Evolutionary conservation across 2,113 vertebrate species (phyloP), one percentile per base, ranked within the genome.

Genomic region (Atractosteus spatula): DNA sequence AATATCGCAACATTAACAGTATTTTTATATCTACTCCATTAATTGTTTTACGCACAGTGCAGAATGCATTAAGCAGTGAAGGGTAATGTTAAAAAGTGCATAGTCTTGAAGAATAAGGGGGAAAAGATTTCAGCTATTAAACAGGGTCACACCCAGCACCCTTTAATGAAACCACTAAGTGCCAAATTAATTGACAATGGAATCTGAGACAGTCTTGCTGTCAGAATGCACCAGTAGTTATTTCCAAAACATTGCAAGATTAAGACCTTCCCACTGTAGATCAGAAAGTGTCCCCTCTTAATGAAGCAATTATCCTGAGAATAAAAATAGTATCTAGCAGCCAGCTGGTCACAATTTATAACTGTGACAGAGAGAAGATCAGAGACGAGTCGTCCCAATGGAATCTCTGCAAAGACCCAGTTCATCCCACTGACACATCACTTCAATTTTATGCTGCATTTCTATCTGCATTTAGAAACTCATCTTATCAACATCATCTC

Each of bases 281-380:
- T 71, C 55, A 71, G 17, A 61, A 71, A 44, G 16, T 29, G 42
- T 17, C 63, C 69, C 55, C 68, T 61, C 14, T 69, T 75, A 75
- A 75, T 66, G 69, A 71, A 75, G 62, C 70, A 75, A 75, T 75
- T 75, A 75, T 69, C 69, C 43, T 54, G 8, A 10, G 54, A 63
- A 66, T 51, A 59, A 66, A 75, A 75, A 75, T 71, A 71, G 55
- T 64, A 16, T 61, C 69, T 14, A 54, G 41, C 42, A 75, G 59
- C 63, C 74, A 75, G 74, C 74, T 71, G 74, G 62, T 45, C 43
- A 59, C 74, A 66, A 66, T 75, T 75, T 71, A 75, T 75, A 70
- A 61, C 67, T 41, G 41, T 3, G 62, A 41, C 61, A 14, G n/a
- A 44, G 47, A 57, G 62, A 47, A 59, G 73, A 75, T 71, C 69